These are phyloP conservation scores for Vanacampus margaritifer DNA, from an alignment of 2,113 vertebrate species.

Conservation along the genomic window DNA sequence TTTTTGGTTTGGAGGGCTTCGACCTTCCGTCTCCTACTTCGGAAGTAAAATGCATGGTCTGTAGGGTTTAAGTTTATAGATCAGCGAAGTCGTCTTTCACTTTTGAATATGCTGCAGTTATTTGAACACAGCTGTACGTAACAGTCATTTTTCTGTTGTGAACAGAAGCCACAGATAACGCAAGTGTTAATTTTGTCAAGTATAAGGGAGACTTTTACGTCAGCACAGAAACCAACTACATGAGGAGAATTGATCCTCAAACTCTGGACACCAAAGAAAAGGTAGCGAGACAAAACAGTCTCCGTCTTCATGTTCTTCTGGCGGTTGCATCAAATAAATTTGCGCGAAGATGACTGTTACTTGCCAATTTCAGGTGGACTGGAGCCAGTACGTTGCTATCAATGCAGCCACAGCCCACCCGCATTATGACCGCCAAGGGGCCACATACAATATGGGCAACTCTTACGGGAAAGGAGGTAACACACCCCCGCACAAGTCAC, in stretches of 20 bases:
- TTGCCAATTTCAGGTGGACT: slow-evolving; percentile 78
- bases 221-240: slow-evolving; percentile 82
- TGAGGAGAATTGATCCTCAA: slow-evolving; percentile 82
- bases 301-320: not conserved
- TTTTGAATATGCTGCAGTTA: not conserved
- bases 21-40: not conserved
- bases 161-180: slow-evolving; percentile 85
- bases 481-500: not conserved
- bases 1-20: not conserved
- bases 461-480: slow-evolving; percentile 77
- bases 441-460: slow-evolving; percentile 91
- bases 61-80: not conserved
- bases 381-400: slow-evolving; percentile 84
- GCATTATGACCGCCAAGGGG: slow-evolving; percentile 86
- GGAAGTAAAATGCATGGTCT: not conserved
- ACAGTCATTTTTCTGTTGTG: slow-evolving; percentile 23
- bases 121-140: not conserved
- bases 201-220: slow-evolving; percentile 90
- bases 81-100: not conserved
- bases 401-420: slow-evolving; percentile 91
- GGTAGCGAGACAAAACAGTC: slow-evolving; percentile 62
- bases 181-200: slow-evolving; percentile 81
- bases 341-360: not conserved
- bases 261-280: slow-evolving; percentile 85
- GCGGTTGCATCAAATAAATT: not conserved